Evolutionary conservation across 2,888 invertebrate species (phyloP).

Genomic region (Noctua pronuba): DNA sequence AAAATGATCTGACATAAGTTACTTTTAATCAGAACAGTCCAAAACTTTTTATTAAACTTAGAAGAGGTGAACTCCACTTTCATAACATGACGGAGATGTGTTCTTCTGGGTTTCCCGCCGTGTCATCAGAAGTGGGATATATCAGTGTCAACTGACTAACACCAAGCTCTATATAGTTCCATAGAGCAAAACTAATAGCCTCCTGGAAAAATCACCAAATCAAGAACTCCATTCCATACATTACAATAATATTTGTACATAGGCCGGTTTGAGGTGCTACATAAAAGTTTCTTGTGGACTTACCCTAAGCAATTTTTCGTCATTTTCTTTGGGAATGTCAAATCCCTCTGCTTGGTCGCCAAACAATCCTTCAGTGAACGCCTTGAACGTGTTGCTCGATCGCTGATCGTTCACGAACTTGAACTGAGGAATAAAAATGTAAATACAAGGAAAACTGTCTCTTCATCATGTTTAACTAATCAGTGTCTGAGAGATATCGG

Average conservation of each 20-base stretch:
- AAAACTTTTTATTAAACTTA: neutral
- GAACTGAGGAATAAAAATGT: constrained; percentile 87
- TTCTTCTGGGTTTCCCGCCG: neutral
- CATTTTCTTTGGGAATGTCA: constrained; percentile 81
- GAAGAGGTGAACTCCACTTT: neutral
- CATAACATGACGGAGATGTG: neutral
- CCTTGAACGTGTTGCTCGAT: constrained; percentile 91
- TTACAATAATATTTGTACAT: neutral
- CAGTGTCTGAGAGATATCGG: neutral
- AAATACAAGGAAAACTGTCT: neutral
- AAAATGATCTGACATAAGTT: neutral
- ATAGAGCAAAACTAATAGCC: neutral
- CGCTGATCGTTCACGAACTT: constrained; percentile 90
- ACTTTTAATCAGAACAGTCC: neutral
- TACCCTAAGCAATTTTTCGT: constrained; percentile 86
- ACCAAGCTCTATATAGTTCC: neutral
- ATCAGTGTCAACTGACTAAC: neutral
- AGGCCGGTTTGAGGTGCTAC: neutral
- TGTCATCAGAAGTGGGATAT: neutral
- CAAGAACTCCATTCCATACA: neutral
- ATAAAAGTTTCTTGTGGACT: constrained; percentile 29
- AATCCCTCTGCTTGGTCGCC: constrained; percentile 84
- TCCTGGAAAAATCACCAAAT: neutral
- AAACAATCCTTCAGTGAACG: constrained; percentile 93
- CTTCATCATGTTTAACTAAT: neutral